These are phyloP conservation scores for Cairina moschata DNA, from an alignment of 2,113 vertebrate genomes.

Conservation along the genomic window DNA sequence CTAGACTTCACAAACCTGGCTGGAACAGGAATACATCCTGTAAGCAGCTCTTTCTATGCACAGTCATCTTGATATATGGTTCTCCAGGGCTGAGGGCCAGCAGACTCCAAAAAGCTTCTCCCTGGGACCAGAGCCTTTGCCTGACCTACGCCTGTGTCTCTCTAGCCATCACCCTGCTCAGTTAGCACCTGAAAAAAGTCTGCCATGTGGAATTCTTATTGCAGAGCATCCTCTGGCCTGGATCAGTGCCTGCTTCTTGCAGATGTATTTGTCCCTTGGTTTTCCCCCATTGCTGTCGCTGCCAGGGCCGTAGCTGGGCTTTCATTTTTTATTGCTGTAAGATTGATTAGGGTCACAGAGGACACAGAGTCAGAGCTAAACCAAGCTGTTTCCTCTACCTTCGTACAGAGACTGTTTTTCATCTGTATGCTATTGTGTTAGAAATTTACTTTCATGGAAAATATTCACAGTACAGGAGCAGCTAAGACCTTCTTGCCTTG, in stretches of 20 bases:
- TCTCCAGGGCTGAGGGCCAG: not conserved
- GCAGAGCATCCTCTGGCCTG: not conserved
- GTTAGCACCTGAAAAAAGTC: not conserved
- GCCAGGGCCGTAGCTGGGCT: not conserved
- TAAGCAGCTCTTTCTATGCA: not conserved
- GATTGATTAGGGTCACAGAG: not conserved
- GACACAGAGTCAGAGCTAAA: not conserved
- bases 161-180: fast-evolving
- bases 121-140: not conserved
- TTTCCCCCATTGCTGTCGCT: not conserved
- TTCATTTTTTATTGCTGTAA: not conserved
- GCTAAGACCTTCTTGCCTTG: not conserved
- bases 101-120: not conserved
- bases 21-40: not conserved
- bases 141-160: not conserved
- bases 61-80: not conserved
- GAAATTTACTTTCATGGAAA: not conserved
- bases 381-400: not conserved
- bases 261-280: not conserved
- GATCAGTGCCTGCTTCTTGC: not conserved
- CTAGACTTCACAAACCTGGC: not conserved
- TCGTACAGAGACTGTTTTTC: not conserved
- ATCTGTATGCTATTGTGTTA: not conserved
- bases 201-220: not conserved
- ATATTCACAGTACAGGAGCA: not conserved